These are phyloP conservation scores for Pseudachorutes palmiensis DNA, from an alignment of 1,140 invertebrate genomes.

Conservation along the genomic window DNA sequence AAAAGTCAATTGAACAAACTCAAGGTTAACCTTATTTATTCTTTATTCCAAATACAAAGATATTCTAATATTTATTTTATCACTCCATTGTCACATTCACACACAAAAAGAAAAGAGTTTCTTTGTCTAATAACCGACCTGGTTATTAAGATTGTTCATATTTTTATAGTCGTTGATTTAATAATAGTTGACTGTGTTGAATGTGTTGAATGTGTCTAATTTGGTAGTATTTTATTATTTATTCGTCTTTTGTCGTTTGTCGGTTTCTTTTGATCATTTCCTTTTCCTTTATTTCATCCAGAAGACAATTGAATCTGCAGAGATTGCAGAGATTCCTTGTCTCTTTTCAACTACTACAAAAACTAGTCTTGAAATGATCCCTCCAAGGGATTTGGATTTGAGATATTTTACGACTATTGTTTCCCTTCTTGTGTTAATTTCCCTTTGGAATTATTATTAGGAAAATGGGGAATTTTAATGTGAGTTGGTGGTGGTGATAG, in stretches of 20 bases:
- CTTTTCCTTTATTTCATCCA: no score
- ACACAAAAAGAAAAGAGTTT: neutral
- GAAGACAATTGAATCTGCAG: slow-evolving; percentile 7
- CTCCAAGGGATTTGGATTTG: no score
- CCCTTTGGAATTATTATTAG: neutral
- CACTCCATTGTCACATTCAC: slow-evolving; percentile 6
- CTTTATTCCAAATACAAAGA: slow-evolving; percentile 9
- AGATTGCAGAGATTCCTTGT: no score
- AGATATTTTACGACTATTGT: neutral
- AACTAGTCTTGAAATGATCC: no score
- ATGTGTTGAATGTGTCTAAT: no score
- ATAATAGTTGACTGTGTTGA: neutral
- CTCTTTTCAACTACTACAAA: no score
- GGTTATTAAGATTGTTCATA: neutral
- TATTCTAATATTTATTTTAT: slow-evolving; percentile 10
- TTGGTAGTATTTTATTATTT: no score
- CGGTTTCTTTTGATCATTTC: no score
- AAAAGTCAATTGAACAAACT: no score
- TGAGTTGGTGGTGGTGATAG: no score
- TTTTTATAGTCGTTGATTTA: neutral
- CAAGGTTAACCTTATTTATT: slow-evolving; percentile 13
- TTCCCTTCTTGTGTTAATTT: neutral
- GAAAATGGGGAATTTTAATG: neutral
- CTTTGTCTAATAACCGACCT: neutral
- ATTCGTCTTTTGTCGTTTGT: no score